phyloP scores from a whole-genome alignment of 2,888 invertebrate species.

The Phania funesta region DNA sequence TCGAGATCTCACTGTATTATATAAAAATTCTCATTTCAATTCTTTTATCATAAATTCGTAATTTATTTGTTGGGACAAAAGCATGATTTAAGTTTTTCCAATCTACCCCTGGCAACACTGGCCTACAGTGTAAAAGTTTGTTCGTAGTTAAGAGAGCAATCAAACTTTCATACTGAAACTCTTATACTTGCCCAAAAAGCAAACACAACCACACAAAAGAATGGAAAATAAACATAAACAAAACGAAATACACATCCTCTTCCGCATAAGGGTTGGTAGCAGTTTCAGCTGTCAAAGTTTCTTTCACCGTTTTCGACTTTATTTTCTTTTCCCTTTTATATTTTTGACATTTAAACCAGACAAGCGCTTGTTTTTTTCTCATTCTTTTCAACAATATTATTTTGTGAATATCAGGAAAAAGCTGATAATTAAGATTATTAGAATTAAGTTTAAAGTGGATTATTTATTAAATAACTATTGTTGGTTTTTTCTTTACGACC shows the following conservation, averaged over 20 bases:
- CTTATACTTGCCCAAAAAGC: not conserved
- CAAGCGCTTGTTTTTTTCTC: constrained; percentile 35
- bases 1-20: too few species aligned
- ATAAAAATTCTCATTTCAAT: too few species aligned
- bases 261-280: constrained; percentile 57
- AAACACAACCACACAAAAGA: not conserved
- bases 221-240: constrained; percentile 1
- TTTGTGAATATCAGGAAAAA: not conserved
- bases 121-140: too few species aligned
- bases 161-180: constrained; percentile 30
- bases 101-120: too few species aligned
- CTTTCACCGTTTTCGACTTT: constrained; percentile 3
- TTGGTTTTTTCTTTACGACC: too few species aligned
- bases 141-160: too few species aligned
- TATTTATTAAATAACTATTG: too few species aligned
- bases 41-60: too few species aligned
- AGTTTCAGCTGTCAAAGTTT: constrained; percentile 59
- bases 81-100: too few species aligned
- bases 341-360: constrained; percentile 62
- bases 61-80: too few species aligned
- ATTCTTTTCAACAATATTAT: constrained; percentile 19
- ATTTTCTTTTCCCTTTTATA: not conserved
- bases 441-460: too few species aligned
- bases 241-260: constrained; percentile 45
- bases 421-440: too few species aligned